Evolutionary conservation across 2,888 invertebrate genomes (phyloP), one percentile per base, ranked within the genome.

Genomic region (Podotricha telesiphe): DNA sequence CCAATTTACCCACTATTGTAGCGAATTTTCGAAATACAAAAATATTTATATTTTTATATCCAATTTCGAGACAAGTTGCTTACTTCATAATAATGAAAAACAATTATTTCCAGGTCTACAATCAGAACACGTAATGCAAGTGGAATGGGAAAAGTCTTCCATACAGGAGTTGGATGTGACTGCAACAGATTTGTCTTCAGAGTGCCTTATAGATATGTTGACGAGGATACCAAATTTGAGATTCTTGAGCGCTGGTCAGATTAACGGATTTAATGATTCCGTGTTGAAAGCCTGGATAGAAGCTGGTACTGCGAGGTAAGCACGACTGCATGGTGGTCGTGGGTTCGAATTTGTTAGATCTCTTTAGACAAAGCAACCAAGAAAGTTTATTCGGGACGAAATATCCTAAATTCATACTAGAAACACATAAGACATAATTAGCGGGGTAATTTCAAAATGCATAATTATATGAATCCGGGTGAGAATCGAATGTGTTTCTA

Each of bases 91-190:
- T 15, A 19, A 51, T 19, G 42, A 22, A 62, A 11, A 17, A 45
- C n/a, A n/a, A 45, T n/a, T 45, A n/a, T 8, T n/a, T 28, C 28
- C 84, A 98, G 98, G 95, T 85, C 94, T 99, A 10, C 96, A 97
- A 82, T 98, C 98, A 76, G 98, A 98, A 78, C 95, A 97, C 86
- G 96, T 99, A 71, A 97, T 97, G 96, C 96, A 96, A 83, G 99
- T 99, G 10, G 99, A 99, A 81, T 99, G 99, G 99, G 99, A 99
- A 86, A 98, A 99, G 86, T 97, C 98, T 1, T 95, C 96, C 0
- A 88, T 99, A 67, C 97, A 97, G 85, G 99, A 99, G 89, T 85
- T 99, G 76, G 99, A 99, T 82, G 96, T 99, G 68, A 98, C 99
- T 0, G 99, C 98, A 1, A 99, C 99, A 0, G 99, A 99, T 87